Evolutionary conservation across 2,797 vertebrate species (phyloP), one percentile per base, ranked within the genome.

Genomic region (Eulemur mongoz): DNA sequence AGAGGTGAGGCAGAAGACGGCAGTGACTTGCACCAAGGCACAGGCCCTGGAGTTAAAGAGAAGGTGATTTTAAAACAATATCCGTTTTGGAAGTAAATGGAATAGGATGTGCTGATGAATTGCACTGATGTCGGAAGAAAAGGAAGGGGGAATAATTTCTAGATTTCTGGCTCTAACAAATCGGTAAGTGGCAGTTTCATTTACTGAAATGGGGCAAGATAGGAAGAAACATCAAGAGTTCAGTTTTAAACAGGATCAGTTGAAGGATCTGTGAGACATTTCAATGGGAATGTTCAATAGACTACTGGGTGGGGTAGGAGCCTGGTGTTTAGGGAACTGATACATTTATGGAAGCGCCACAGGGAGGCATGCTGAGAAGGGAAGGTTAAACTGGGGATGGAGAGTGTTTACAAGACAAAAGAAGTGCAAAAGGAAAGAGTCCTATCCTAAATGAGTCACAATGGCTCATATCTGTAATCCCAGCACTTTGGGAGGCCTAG

Each of bases 151-250:
- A 87, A 23, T 75, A 35, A 40, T 69, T 54, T 78, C 23, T 76
- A 70, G 32, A 57, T 82, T 85, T 89, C n/a, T 75, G 38, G 3
- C 20, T 86, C 14, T 30, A 45, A 43, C 30, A n/a, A 65, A 48
- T 63, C 14, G 27, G 48, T 72, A 35, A 38, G 32, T n/a, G 27
- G 63, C 7, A 35, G 50, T 82, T 67, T 69, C 25, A 52, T 81
- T 91, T 73, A 75, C 32, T 30, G 59, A 96, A 40, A 73, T 59
- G 30, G 27, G 38, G 40, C 32, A 59, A 93, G 15, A 7, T 18
- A 52, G 35, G 45, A 84, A 93, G 43, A 43, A 94, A 91, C 76
- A 93, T 67, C 32, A 48, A 93, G 76, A 59, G 35, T 67, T 94
- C 40, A 43, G 4, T 75, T 88, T 89, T 57, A 63, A 27, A 86